Percentiles rank a stretch among this genome's conserved stretches.
phyloP scores from a whole-genome alignment of 2,113 vertebrate genomes.

The Archilochus colubris region DNA sequence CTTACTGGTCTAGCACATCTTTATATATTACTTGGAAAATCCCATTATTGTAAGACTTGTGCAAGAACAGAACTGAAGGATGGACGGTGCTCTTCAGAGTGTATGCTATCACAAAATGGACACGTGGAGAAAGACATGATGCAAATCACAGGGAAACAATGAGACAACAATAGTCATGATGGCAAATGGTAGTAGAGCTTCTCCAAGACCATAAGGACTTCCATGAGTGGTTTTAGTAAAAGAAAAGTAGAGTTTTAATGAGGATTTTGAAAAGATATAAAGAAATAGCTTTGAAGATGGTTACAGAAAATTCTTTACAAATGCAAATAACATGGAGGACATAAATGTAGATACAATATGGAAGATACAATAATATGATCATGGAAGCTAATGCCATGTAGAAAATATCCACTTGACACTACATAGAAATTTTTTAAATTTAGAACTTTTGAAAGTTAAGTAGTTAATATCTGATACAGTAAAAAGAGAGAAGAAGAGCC shows the following conservation, averaged over 20 bases:
- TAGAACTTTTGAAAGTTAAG: not conserved
- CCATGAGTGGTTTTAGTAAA: not conserved
- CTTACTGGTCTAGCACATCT: not conserved
- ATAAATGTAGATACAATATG: not conserved
- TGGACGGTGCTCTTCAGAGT: not conserved
- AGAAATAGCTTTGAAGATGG: not conserved
- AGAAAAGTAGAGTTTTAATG: not conserved
- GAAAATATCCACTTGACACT: not conserved
- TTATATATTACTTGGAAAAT: not conserved
- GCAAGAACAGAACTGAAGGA: not conserved
- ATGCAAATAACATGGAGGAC: not conserved
- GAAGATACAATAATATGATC: not conserved
- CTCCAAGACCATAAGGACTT: not conserved
- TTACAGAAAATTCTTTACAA: not conserved
- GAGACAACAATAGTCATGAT: not conserved
- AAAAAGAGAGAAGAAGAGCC: not conserved
- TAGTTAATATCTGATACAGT: not conserved
- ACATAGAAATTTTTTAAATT: not conserved
- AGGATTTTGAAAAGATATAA: not conserved
- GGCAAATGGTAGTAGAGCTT: not conserved
- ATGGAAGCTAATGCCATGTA: not conserved
- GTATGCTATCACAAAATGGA: not conserved
- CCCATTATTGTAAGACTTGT: not conserved
- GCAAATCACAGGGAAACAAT: not conserved
- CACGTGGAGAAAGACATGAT: not conserved